Base-by-base conservation (phyloP, 2,113 vertebrate genomes). In the Mesitornis unicolor region DNA sequence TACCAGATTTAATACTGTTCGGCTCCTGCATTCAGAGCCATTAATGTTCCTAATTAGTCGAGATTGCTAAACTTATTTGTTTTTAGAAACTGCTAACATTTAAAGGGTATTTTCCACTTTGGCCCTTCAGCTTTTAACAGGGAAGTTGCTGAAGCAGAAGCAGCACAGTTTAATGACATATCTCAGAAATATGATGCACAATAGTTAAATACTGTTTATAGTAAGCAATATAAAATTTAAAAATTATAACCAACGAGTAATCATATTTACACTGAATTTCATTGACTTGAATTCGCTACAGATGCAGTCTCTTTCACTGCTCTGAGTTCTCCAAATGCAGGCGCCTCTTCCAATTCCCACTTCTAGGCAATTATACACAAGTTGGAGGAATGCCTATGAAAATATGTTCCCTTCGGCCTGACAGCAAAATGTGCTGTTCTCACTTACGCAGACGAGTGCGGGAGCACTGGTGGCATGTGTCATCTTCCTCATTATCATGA, bases 361-460 rank as follows among this genome's bases (percentile, higher is more conserved):
- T 96, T 92, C 76, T 33, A 83, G 91, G 95, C 93, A 96, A 94
- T 96, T 93, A 97, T 71, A 42, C 85, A 54, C 75, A n/a, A 95
- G 93, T 93, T 96, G 96, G 96, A 97, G 95, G 85, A 63, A 45
- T 96, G 96, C 96, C 96, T 97, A 86, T 75, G 92, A 95, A 97
- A 97, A 97, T 87, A 93, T 67, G 76, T 96, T 96, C 95, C 90
- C 93, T 86, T 96, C 16, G 68, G 64, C 95, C 96, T 96, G 96
- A 95, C 96, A 95, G 96, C 90, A 84, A 90, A 95, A 88, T 93
- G 95, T 96, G 96, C 95, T 81, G 95, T 95, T 96, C 85, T 95
- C 96, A 94, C 95, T 95, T 64, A 84, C 4, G 60, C 96, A 96
- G 92, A 88, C 5, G 64, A 93, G 95, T 7, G 63, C 81, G 6